Percentiles rank a stretch among this genome's conserved stretches.
Evolutionary conservation across 2,888 invertebrate species (phyloP).

Genomic region (Perithous albicinctus): DNA sequence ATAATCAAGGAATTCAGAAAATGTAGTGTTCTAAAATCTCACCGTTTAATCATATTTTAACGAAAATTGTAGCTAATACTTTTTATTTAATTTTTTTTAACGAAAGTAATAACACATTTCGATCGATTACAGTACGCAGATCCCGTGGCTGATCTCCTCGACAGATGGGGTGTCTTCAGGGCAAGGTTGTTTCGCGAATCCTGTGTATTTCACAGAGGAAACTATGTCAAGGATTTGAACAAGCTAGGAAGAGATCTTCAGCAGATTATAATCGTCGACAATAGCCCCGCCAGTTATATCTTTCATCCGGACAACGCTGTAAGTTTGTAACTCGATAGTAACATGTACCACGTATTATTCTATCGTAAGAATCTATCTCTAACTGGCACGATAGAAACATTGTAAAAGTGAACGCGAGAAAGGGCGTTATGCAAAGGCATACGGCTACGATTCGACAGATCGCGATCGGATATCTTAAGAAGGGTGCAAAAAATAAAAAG

Average conservation of each 20-base stretch:
- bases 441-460: constrained; percentile 33
- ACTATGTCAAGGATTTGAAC: constrained; percentile 99
- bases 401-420: constrained; percentile 44
- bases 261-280: constrained; percentile 99
- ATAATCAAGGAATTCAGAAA: no score
- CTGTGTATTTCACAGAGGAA: constrained; percentile 99
- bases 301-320: constrained; percentile 99
- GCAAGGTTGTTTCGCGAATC: constrained; percentile 99
- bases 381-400: constrained; percentile 60
- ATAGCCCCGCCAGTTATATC: constrained; percentile 99
- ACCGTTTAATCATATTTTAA: no score
- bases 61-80: no score
- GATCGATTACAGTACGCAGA: constrained; percentile 93
- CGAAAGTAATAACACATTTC: not conserved
- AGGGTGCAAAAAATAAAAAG: constrained; percentile 39
- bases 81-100: not conserved
- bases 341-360: constrained; percentile 5
- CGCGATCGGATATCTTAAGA: constrained; percentile 29
- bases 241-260: constrained; percentile 98
- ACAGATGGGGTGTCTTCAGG: constrained; percentile 98
- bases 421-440: constrained; percentile 32
- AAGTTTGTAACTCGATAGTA: constrained; percentile 85
- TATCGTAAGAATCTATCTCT: not conserved
- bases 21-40: no score
- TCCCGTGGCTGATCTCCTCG: constrained; percentile 99